Evolutionary conservation across 2,888 invertebrate genomes (phyloP), one percentile per base, ranked within the genome.

Genomic region (Caenorhabditis becei): DNA sequence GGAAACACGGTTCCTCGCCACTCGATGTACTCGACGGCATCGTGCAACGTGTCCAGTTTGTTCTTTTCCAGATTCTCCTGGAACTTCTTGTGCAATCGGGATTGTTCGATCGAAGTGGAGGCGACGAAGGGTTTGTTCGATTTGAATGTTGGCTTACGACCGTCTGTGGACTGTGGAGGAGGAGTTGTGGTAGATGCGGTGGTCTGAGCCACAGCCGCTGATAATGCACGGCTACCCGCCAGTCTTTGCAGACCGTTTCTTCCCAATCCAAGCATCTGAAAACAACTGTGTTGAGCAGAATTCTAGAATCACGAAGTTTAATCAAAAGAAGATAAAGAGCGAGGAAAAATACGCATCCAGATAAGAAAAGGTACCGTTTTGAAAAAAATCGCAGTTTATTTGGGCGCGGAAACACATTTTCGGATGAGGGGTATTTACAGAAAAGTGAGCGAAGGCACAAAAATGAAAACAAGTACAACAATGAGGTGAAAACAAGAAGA

Each of bases 11-110:
- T 74, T 44, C 82, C 82, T 2, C 82, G 49, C 77, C 77, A 82
- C 61, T 82, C 82, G 32, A 77, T 53, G 49, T 77, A 77, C 59
- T 81, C 81, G 28, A 81, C 63, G 16, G 82, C 82, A 2, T 82
- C 77, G 32, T 82, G 82, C 5, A 82, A 54, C 11, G 75, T 63
- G n/a, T 72, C 77, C 4, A 82, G 32, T 32, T 77, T 74, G 32
- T 65, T 74, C 4, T 49, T 72, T 18, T 82, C 44, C 7, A 82
- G 16, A 8, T 61, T 51, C 58, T 78, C 82, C 20, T 77, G 65
- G 62, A 74, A 78, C 41, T 82, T 82, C 35, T 72, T 72, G 41
- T 82, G 77, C 23, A 82, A 49, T 18, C 58, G 47, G 5, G 78
- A 47, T 37, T 82, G 82, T 53, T 82, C 82, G 7, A 44, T 59